Conservation (phyloP, 2,113 vertebrate genomes). For the Pao palembangensis region DNA sequence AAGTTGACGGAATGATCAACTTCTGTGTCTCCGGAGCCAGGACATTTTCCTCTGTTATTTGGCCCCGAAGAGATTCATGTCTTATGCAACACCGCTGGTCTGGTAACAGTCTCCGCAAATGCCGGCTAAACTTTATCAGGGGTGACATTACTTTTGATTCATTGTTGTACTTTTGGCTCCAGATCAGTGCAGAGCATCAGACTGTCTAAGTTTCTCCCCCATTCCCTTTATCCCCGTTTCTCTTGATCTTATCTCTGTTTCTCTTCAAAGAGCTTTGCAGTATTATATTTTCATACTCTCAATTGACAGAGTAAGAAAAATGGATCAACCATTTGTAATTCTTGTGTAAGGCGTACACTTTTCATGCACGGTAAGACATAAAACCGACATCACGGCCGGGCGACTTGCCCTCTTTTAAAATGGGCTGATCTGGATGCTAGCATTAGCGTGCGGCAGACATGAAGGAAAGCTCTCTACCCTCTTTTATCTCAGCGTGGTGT, state of each 20-base stretch:
- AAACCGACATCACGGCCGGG: background rate
- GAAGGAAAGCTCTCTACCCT: no score
- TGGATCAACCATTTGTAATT: background rate
- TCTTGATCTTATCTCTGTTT: conserved; percentile 9
- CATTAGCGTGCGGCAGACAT: no score
- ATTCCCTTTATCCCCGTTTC: background rate
- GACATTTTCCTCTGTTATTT: background rate
- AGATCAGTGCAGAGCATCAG: conserved; percentile 10
- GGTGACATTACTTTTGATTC: conserved; percentile 6
- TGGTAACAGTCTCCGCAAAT: no score
- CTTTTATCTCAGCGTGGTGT: background rate
- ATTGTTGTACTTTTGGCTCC: conserved; percentile 15
- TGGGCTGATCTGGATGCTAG: no score
- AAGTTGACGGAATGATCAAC: conserved; percentile 12
- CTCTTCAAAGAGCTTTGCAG: background rate
- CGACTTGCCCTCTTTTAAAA: background rate
- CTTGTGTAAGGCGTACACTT: background rate
- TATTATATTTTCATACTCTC: background rate
- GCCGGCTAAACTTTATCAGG: background rate
- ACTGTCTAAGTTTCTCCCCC: background rate
- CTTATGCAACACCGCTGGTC: background rate
- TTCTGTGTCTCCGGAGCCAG: background rate
- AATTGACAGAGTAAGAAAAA: background rate
- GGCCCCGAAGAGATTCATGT: background rate
- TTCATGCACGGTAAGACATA: background rate